Evolutionary conservation across 2,888 invertebrate species (phyloP), one percentile per base, ranked within the genome.

Genomic region (Lithophane socia): DNA sequence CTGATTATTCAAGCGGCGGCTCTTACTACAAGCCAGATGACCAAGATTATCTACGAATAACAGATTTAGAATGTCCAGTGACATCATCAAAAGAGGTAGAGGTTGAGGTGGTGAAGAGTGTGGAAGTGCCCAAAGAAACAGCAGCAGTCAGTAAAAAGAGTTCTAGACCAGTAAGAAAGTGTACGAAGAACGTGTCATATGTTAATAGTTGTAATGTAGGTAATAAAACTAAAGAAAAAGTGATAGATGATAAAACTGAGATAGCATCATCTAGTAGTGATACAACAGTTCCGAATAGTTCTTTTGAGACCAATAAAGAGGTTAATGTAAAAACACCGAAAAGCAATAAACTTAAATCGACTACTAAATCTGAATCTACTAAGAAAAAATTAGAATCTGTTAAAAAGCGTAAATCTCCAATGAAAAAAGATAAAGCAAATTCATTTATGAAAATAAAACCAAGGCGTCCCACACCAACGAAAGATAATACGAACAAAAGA

Each of bases 1-100:
- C 97, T 1, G 97, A 97, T 86, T 97, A 97, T 91, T 97, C 97
- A 13, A 97, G 97, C 75, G 96, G 97, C 9, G 97, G 97, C 4
- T 97, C 97, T 4, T 97, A 97, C 87, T 97, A 97, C 87, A 97
- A 97, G 80, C 97, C 97, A 0, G 97, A 97, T 88, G 97, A 97
- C 87, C 97, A 97, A 75, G 97, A 97, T 87, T 95, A 94, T 81
- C 80, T 94, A 72, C 92, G 92, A 54, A 86, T 92, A 13, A 90
- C 92, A 37, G 95, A 96, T 82, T 83, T 94, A 70, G 92, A 89
- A 69, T 92, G 91, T 86, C 87, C 92, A 54, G 90, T 90, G 18
- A 89, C 91, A 60, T 91, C 90, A n/a, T 88, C 91, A 54, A 92
- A 90, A 79, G 89, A 87, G 82, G 90, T 88, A 73, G 80, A 72